Conservation (phyloP, 2,888 invertebrate genomes). For the Caenorhabditis angaria region DNA sequence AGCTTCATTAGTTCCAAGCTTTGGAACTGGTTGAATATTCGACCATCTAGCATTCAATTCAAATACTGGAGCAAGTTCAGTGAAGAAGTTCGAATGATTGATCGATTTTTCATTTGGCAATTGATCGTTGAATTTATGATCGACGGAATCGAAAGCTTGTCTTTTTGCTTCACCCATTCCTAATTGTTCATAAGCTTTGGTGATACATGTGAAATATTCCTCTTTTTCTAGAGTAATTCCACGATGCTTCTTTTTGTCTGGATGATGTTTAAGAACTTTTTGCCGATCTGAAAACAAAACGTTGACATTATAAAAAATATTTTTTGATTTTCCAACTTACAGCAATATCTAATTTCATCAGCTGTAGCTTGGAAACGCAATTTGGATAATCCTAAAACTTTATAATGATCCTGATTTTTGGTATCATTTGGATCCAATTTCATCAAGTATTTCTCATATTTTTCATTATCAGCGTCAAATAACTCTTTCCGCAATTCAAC, state of each 20-base stretch:
- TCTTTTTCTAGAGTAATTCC: slow-evolving; percentile 82
- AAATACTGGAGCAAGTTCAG: slow-evolving; percentile 75
- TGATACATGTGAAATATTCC: slow-evolving; percentile 98
- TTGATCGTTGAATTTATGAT: slow-evolving; percentile 89
- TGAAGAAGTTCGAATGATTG: slow-evolving; percentile 80
- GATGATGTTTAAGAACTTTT: slow-evolving; percentile 93
- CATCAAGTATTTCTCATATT: slow-evolving; percentile 65
- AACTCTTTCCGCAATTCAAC: slow-evolving; percentile 34
- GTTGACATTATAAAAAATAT: slow-evolving; percentile 11
- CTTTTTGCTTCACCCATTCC: slow-evolving; percentile 77
- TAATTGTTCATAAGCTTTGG: slow-evolving; percentile 77
- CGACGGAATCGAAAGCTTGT: slow-evolving; percentile 93
- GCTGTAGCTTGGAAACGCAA: slow-evolving; percentile 86
- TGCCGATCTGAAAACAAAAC: slow-evolving; percentile 77
- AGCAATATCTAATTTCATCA: slow-evolving; percentile 91
- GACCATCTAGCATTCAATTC: slow-evolving; percentile 84
- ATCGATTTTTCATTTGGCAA: slow-evolving; percentile 80
- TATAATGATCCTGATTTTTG: slow-evolving; percentile 87
- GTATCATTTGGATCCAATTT: slow-evolving; percentile 59
- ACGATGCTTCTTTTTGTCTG: slow-evolving; percentile 87
- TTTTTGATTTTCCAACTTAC: slow-evolving; percentile 77
- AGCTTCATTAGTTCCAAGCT: slow-evolving; percentile 82
- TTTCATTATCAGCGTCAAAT: slow-evolving; percentile 67
- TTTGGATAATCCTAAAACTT: slow-evolving; percentile 85
- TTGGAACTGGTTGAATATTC: slow-evolving; percentile 85